A percentile compares a stretch with the other conserved stretches of the same genome.
Evolutionary conservation across 2,797 vertebrate species (phyloP).

Genomic region (Pseudochirops cupreus): DNA sequence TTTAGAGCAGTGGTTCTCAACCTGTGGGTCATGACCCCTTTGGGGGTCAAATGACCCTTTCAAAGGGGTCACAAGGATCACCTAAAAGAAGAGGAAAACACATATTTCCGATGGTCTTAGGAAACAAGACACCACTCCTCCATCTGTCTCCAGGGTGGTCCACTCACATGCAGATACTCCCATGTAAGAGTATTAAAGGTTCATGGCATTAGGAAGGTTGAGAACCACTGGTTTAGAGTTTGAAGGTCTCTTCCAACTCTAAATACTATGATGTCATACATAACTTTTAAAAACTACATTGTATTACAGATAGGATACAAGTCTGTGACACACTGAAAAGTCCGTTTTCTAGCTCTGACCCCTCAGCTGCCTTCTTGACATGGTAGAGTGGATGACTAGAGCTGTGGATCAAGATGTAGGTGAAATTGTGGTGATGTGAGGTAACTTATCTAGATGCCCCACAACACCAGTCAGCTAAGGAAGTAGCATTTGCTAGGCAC

Average conservation of each 20-base stretch:
- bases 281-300: neutral
- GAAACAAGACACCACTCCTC: too few relatives aligned
- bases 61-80: too few relatives aligned
- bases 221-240: neutral
- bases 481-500: neutral
- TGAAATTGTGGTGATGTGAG: neutral
- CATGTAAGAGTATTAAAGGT: too few relatives aligned
- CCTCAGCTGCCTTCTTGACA: neutral
- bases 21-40: too few relatives aligned
- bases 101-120: too few relatives aligned
- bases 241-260: neutral
- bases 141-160: too few relatives aligned
- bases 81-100: too few relatives aligned
- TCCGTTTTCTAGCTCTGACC: neutral
- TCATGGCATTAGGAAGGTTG: too few relatives aligned
- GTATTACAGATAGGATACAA: neutral
- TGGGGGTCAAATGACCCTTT: too few relatives aligned
- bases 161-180: too few relatives aligned
- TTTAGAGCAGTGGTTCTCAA: too few relatives aligned
- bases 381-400: neutral
- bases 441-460: neutral
- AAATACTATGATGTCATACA: neutral
- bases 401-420: neutral
- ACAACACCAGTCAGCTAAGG: neutral
- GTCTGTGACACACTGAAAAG: neutral